These are phyloP conservation scores for Lepidurus packardi DNA, from an alignment of 1,140 invertebrate genomes.

Conservation along the genomic window DNA sequence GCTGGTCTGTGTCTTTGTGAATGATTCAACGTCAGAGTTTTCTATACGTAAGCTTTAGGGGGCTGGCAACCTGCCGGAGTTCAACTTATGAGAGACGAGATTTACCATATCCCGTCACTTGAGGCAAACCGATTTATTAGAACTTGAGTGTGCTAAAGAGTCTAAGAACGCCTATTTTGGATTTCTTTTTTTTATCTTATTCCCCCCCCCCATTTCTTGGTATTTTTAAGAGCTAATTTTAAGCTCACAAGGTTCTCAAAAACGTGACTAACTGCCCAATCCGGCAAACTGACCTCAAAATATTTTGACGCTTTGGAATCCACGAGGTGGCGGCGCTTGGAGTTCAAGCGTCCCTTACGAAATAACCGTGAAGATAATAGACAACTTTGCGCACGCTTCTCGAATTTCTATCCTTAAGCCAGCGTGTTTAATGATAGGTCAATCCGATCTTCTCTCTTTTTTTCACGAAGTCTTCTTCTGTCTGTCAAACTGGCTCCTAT, in stretches of 20 bases:
- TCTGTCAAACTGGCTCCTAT: slow-evolving; percentile 10
- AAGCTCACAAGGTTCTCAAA: neutral
- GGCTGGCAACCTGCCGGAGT: neutral
- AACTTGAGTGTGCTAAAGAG: neutral
- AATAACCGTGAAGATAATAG: neutral
- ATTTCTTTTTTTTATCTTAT: neutral
- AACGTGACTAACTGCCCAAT: neutral
- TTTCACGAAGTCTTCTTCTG: neutral
- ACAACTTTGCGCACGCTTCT: neutral
- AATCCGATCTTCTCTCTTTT: neutral
- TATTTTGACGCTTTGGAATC: slow-evolving; percentile 5
- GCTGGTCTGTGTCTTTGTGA: neutral
- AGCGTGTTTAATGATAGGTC: neutral
- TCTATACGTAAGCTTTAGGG: neutral
- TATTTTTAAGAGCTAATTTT: neutral
- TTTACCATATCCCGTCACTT: neutral
- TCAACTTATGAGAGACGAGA: neutral
- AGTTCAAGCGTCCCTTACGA: neutral
- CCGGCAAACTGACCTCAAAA: neutral
- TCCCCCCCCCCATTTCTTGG: neutral
- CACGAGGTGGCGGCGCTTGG: neutral
- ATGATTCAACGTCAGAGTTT: neutral
- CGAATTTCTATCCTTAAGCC: neutral
- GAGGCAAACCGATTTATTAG: slow-evolving; percentile 3
- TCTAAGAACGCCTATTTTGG: neutral